Percentiles rank a stretch among this genome's conserved stretches.
phyloP scores from a whole-genome alignment of 2,888 invertebrate genomes.

The Argyresthia goedartella region DNA sequence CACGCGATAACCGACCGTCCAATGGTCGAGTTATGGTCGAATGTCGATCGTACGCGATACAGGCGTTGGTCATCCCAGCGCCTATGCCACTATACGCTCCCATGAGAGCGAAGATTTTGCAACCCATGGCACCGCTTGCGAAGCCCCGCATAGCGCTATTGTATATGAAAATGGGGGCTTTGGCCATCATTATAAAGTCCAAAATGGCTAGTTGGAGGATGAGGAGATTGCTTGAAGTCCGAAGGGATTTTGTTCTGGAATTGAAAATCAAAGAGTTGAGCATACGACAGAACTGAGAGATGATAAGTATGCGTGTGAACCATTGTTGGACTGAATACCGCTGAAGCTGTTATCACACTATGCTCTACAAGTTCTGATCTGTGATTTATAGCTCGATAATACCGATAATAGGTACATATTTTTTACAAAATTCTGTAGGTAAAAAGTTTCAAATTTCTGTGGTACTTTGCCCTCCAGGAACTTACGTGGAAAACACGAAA shows the following conservation, averaged over 20 bases:
- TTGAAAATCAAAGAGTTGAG: neutral
- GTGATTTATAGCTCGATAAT: too few relatives aligned
- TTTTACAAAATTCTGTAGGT: too few relatives aligned
- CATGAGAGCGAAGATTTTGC: slow-evolving; percentile 81
- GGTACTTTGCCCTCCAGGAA: slow-evolving; percentile 16
- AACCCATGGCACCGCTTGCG: slow-evolving; percentile 79
- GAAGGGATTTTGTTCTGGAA: slow-evolving; percentile 76
- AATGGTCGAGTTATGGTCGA: slow-evolving; percentile 84
- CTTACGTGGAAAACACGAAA: slow-evolving; percentile 86
- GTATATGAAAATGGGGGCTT: slow-evolving; percentile 87
- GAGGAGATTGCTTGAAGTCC: slow-evolving; percentile 87
- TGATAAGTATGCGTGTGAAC: too few relatives aligned
- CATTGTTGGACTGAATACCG: too few relatives aligned
- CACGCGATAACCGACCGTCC: slow-evolving; percentile 83
- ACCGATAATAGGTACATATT: too few relatives aligned
- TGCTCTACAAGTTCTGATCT: too few relatives aligned
- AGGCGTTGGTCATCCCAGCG: slow-evolving; percentile 84
- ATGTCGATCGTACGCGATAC: slow-evolving; percentile 84
- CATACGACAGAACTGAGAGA: too few relatives aligned
- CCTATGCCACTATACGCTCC: slow-evolving; percentile 87
- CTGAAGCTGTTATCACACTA: too few relatives aligned
- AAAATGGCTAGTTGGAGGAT: slow-evolving; percentile 86
- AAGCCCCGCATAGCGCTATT: slow-evolving; percentile 86
- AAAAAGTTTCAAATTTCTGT: too few relatives aligned
- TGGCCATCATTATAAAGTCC: slow-evolving; percentile 90